Evolutionary conservation across 2,888 invertebrate species (phyloP), one percentile per base, ranked within the genome.

Genomic region (Erannis defoliaria): DNA sequence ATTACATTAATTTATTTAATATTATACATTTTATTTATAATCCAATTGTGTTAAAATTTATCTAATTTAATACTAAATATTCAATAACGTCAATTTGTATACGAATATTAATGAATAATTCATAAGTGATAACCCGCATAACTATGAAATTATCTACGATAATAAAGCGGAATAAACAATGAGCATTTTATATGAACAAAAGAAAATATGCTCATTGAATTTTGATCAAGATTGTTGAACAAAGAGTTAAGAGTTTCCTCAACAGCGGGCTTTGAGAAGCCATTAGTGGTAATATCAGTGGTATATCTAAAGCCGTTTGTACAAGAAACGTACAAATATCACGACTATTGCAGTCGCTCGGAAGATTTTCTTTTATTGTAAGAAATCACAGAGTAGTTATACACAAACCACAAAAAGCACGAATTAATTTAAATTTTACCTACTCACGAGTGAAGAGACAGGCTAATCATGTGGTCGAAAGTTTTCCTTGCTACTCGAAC

Each of bases 261-360:
- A 77, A 80, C 75, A 74, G 71, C 72, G 68, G 65, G 71, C 72
- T 77, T 82, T 81, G 82, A 76, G 81, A 82, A 82, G 73, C 75
- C 74, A 76, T 77, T 78, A 71, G 67, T 62, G 61, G 70, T 46
- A 6, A n/a, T 46, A 46, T 46, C 46, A 31, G 31, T 9, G 10
- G 18, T 16, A 14, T 75, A 73, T 77, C 76, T 77, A 56, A 58
- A 70, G 76, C 71, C 71, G 62, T 54, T 50, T 46, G 12, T 12
- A 31, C 18, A 31, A 18, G 5, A 18, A 2, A 5, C 18, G 6
- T 10, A n/a, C 3, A 43, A 21, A 42, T 21, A 42, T 21, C n/a
- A 12, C 0, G 38, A 10, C n/a, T 38, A 18, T 9, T 38, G 0
- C 12, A 3, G n/a, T 12, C 33, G 12, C 33, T 33, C 12, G 33